Evolutionary conservation across 2,888 invertebrate species (phyloP).

Genomic region (Pecten maximus): DNA sequence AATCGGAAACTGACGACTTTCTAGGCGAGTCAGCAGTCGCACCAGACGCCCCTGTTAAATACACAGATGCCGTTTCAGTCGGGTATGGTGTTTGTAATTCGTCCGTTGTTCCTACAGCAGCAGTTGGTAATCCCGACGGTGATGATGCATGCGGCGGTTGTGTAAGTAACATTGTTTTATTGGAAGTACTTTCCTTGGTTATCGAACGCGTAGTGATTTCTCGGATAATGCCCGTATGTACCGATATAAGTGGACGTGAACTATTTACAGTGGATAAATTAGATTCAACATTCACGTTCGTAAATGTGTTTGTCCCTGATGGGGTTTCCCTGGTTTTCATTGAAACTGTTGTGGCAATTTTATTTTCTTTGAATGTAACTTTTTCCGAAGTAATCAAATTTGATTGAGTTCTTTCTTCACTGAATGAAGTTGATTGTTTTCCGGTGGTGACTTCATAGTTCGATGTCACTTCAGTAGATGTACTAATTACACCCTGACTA

Average conservation of each 20-base stretch:
- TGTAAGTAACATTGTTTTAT: background rate
- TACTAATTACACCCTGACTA: background rate
- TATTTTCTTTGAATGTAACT: background rate
- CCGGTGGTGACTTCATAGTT: background rate
- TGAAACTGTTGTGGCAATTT: background rate
- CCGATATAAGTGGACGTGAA: background rate
- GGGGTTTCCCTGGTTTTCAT: background rate
- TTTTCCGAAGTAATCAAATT: background rate
- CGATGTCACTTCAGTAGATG: background rate
- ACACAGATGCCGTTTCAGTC: background rate
- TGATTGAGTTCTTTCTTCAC: background rate
- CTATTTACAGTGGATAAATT: background rate
- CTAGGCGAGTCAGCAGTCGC: background rate
- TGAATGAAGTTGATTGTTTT: background rate
- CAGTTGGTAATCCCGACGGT: background rate
- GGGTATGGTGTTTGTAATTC: background rate
- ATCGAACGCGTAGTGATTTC: background rate
- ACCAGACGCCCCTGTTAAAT: background rate
- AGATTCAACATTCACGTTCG: background rate
- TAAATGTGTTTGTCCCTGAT: background rate
- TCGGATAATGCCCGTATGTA: background rate
- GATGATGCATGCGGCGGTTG: background rate
- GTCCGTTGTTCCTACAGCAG: background rate
- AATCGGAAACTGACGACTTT: background rate
- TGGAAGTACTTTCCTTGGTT: background rate